Evolutionary conservation across 1,140 invertebrate species (phyloP).

Genomic region (Tribolium madens): DNA sequence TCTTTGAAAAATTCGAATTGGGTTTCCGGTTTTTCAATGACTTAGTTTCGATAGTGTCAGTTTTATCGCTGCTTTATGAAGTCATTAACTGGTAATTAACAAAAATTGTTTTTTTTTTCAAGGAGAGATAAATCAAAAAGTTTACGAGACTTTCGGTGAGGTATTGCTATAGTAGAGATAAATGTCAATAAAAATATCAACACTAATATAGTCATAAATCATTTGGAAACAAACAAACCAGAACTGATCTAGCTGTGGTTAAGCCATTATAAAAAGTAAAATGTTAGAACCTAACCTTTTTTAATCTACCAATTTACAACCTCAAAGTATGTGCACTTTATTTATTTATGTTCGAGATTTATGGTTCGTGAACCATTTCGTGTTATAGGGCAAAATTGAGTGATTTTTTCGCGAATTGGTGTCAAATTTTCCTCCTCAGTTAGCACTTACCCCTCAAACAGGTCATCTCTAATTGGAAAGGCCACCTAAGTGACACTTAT

Average conservation of each 20-base stretch:
- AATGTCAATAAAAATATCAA: constrained; percentile 42
- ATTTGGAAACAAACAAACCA: constrained; percentile 38
- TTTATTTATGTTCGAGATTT: constrained; percentile 47
- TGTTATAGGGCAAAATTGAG: not conserved
- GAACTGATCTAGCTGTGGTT: constrained; percentile 44
- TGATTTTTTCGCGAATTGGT: not conserved
- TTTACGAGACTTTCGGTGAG: constrained; percentile 3
- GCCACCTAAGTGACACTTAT: constrained; percentile 36
- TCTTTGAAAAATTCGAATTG: not conserved
- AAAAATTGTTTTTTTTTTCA: constrained; percentile 3
- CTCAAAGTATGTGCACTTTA: constrained; percentile 26
- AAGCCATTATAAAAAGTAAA: constrained; percentile 42
- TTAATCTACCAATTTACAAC: constrained; percentile 43
- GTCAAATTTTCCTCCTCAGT: constrained; percentile 8
- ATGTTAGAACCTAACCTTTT: constrained; percentile 46
- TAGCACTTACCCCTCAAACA: not conserved
- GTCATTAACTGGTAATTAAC: constrained; percentile 3
- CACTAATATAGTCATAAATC: constrained; percentile 40
- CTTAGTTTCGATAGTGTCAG: not conserved
- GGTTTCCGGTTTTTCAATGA: not conserved
- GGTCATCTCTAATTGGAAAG: constrained; percentile 24
- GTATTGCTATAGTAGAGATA: constrained; percentile 4
- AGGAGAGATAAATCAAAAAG: not conserved
- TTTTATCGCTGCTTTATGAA: constrained; percentile 12
- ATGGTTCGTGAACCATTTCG: constrained; percentile 50